Conservation (phyloP, 2,113 vertebrate species). For the Cynocephalus volans region DNA sequence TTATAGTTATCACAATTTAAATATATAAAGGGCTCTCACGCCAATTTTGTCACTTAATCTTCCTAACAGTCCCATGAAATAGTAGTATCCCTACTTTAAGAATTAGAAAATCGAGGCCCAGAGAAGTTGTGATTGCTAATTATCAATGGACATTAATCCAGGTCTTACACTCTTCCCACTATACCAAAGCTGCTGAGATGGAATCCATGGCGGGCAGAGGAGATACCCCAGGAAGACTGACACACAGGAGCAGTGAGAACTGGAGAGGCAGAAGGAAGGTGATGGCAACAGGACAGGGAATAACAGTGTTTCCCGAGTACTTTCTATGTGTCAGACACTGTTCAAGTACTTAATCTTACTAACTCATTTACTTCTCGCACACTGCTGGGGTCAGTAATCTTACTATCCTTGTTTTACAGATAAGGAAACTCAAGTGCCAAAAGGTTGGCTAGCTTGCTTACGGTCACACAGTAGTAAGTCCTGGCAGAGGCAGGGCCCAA, state of each 20-base stretch:
- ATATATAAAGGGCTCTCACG: not conserved
- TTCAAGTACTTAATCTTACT: not conserved
- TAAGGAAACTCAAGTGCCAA: not conserved
- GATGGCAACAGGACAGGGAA: too few species aligned
- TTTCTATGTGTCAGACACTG: accelerated
- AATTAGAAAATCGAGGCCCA: not conserved
- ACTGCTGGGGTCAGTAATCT: not conserved
- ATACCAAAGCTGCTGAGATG: too few species aligned
- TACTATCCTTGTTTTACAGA: not conserved
- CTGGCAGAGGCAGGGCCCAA: not conserved
- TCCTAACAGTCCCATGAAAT: not conserved
- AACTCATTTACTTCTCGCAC: not conserved
- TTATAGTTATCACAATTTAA: not conserved
- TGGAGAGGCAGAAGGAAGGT: accelerated
- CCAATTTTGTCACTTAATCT: not conserved
- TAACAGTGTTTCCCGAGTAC: not conserved
- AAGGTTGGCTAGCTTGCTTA: not conserved
- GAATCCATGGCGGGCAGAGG: accelerated
- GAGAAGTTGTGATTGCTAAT: not conserved
- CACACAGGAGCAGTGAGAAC: too few species aligned
- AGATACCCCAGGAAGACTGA: not conserved
- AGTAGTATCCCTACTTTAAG: not conserved
- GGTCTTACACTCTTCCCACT: not conserved
- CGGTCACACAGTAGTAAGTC: not conserved
- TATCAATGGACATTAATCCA: not conserved